Percentiles rank a stretch among this genome's conserved stretches.
These are phyloP conservation scores for Masnerella sp. DNA, from an alignment of 2,888 invertebrate species.

Conservation along the genomic window DNA sequence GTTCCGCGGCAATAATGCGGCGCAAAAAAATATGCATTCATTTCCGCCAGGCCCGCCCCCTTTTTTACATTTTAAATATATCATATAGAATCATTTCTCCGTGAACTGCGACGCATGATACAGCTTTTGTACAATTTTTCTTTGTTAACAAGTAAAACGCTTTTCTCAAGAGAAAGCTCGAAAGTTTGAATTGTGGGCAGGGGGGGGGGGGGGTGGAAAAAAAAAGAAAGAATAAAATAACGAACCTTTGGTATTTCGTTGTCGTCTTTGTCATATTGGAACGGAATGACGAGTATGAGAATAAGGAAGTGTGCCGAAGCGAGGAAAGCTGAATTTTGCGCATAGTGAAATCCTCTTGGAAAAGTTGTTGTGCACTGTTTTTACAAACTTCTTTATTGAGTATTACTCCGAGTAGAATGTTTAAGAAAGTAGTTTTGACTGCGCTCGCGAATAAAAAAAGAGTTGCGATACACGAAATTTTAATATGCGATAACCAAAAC, in stretches of 20 bases:
- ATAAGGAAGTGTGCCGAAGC: constrained; percentile 57
- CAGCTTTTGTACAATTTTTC: constrained; percentile 57
- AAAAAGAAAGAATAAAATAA: constrained; percentile 50
- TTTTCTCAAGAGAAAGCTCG: constrained; percentile 46
- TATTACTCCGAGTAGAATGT: constrained; percentile 57
- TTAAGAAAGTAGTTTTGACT: constrained; percentile 57
- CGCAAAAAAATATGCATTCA: constrained; percentile 1
- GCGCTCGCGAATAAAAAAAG: constrained; percentile 33
- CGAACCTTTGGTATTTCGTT: constrained; percentile 58
- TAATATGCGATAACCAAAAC: constrained; percentile 55
- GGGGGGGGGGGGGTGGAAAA: neutral
- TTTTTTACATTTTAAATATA: constrained; percentile 33
- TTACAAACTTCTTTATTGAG: constrained; percentile 59
- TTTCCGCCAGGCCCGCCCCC: constrained; percentile 4
- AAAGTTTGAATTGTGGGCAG: constrained; percentile 52
- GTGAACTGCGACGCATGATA: constrained; percentile 32
- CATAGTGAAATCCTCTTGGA: constrained; percentile 58
- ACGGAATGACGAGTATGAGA: constrained; percentile 55
- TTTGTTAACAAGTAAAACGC: constrained; percentile 53
- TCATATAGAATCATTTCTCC: constrained; percentile 38
- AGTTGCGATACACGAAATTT: constrained; percentile 50
- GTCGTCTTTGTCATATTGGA: constrained; percentile 59
- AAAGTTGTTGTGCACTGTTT: constrained; percentile 57
- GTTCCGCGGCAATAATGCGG: neutral
- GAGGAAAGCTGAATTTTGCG: constrained; percentile 51